A percentile compares a stretch with the other conserved stretches of the same genome.
Conservation (phyloP, 2,888 invertebrate species). For the Noctua comes region DNA sequence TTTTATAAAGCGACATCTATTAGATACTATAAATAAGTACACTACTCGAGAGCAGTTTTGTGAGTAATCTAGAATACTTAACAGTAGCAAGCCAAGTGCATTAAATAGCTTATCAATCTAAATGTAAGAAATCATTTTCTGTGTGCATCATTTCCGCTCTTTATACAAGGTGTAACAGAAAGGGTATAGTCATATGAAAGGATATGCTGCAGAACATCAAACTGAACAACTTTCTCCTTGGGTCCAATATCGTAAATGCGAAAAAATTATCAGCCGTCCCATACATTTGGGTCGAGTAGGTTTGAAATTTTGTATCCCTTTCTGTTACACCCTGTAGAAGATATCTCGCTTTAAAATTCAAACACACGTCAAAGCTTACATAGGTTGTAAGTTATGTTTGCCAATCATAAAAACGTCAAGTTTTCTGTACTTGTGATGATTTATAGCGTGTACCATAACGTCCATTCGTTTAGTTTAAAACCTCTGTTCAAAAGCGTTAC, state of each 20-base stretch:
- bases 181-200: no score
- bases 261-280: no score
- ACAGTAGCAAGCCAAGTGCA: background rate
- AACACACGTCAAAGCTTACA: no score
- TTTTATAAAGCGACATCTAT: conserved; percentile 41
- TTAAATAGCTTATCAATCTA: background rate
- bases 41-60: conserved; percentile 17
- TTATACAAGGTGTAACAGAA: no score
- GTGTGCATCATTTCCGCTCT: background rate
- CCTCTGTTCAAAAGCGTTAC: background rate
- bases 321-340: no score
- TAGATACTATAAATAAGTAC: conserved; percentile 17
- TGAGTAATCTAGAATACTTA: background rate
- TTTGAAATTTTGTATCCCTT: no score
- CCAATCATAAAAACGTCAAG: background rate
- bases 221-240: no score
- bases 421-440: conserved; percentile 1
- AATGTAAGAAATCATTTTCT: background rate
- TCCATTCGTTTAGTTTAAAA: background rate
- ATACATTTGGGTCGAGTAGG: no score
- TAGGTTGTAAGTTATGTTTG: background rate
- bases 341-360: background rate
- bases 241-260: no score
- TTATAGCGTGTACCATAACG: background rate
- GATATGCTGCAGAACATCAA: no score